Evolutionary conservation across 2,113 vertebrate genomes (phyloP).

Genomic region (Xenotilapia caudafasciata): DNA sequence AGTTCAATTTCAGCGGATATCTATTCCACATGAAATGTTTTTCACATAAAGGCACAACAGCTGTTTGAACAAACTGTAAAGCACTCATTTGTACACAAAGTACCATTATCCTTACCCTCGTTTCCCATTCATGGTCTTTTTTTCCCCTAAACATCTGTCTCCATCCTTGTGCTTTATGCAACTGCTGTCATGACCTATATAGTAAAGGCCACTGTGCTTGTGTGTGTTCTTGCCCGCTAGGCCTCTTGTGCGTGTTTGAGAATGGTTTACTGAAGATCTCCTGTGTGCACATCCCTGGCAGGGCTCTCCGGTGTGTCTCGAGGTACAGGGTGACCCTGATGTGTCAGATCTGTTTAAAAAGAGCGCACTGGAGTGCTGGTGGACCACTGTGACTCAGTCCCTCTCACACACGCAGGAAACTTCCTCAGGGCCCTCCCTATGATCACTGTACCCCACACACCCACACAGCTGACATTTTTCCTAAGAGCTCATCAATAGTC

Average conservation of each 20-base stretch:
- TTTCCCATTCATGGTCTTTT: neutral
- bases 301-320: slow-evolving; percentile 48
- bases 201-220: slow-evolving; percentile 32
- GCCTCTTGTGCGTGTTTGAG: slow-evolving; percentile 7
- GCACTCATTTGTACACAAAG: neutral
- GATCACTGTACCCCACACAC: slow-evolving; percentile 15
- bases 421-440: slow-evolving; percentile 6
- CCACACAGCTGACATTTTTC: slow-evolving; percentile 37
- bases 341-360: slow-evolving; percentile 64
- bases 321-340: slow-evolving; percentile 61
- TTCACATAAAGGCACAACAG: neutral
- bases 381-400: slow-evolving; percentile 44
- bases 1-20: neutral
- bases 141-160: rapidly evolving
- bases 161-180: slow-evolving; percentile 10
- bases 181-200: slow-evolving; percentile 41
- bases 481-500: slow-evolving; percentile 34
- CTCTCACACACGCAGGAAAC: neutral
- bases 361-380: slow-evolving; percentile 29
- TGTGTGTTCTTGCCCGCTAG: neutral
- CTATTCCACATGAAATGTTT: neutral
- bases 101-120: neutral
- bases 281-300: slow-evolving; percentile 5
- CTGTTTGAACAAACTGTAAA: neutral
- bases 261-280: slow-evolving; percentile 34